Conservation (phyloP, 2,113 vertebrate species). For the Petroica traversi region DNA sequence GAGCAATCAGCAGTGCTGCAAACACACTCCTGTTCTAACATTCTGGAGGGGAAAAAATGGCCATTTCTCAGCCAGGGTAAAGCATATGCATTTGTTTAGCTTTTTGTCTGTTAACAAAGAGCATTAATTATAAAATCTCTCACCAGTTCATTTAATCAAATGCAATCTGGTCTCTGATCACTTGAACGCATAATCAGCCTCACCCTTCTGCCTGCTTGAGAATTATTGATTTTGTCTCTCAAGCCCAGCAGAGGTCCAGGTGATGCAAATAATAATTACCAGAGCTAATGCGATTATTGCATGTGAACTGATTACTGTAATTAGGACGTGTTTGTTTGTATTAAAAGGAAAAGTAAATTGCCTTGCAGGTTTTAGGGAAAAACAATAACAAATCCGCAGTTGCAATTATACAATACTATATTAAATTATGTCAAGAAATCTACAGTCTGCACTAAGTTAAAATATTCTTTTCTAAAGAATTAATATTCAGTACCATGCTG, state of each 20-base stretch:
- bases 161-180: conserved; percentile 65
- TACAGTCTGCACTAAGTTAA: background rate
- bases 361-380: background rate
- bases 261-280: conserved; percentile 72
- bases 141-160: conserved; percentile 65
- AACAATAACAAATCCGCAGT: background rate
- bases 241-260: conserved; percentile 62
- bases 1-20: background rate
- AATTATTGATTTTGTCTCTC: conserved; percentile 71
- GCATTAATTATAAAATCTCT: conserved; percentile 47
- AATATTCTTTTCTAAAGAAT: background rate
- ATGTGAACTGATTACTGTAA: conserved; percentile 70
- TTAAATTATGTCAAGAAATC: background rate
- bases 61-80: background rate
- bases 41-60: background rate
- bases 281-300: conserved; percentile 63
- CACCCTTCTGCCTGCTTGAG: conserved; percentile 60
- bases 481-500: background rate
- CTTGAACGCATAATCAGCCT: conserved; percentile 64
- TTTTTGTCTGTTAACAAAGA: conserved; percentile 39
- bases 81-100: background rate
- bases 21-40: background rate
- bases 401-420: background rate
- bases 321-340: conserved; percentile 56
- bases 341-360: conserved; percentile 53